phyloP scores from a whole-genome alignment of 2,113 vertebrate species.

The Ptilorrhoa leucosticta region DNA sequence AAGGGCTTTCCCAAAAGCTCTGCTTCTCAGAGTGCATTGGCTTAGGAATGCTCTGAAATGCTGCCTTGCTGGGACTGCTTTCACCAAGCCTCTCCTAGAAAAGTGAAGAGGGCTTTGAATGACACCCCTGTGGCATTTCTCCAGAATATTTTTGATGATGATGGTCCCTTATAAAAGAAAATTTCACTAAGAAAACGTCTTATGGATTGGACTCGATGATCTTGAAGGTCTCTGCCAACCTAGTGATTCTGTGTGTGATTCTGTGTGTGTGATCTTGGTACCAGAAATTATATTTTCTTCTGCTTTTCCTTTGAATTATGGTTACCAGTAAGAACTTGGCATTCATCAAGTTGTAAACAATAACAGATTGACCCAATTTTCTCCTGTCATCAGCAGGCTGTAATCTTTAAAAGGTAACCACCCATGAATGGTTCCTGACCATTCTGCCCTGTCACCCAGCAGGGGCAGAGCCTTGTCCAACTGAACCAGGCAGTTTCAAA shows the following conservation, averaged over 20 bases:
- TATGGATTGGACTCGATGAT: no score
- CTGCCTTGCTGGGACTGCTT: background rate
- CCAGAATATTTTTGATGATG: background rate
- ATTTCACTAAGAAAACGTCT: background rate
- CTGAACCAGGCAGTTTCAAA: background rate
- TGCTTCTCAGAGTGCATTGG: background rate
- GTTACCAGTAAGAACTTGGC: background rate
- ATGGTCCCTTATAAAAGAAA: background rate
- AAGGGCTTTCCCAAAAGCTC: background rate
- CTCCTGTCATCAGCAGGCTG: background rate
- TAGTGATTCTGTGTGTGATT: no score
- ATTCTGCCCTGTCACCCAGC: background rate
- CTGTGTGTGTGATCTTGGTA: no score
- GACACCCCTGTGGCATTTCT: fast-evolving
- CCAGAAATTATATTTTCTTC: background rate
- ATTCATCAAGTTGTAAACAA: background rate
- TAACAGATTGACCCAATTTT: background rate
- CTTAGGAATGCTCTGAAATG: background rate
- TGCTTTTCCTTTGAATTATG: background rate
- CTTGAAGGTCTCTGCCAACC: no score
- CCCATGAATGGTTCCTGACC: background rate
- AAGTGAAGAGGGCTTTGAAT: background rate
- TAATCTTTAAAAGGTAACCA: background rate
- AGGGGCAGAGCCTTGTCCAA: background rate
- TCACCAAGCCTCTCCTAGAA: background rate